Evolutionary conservation across 2,797 vertebrate genomes (phyloP).

Genomic region (Erithacus rubecula): DNA sequence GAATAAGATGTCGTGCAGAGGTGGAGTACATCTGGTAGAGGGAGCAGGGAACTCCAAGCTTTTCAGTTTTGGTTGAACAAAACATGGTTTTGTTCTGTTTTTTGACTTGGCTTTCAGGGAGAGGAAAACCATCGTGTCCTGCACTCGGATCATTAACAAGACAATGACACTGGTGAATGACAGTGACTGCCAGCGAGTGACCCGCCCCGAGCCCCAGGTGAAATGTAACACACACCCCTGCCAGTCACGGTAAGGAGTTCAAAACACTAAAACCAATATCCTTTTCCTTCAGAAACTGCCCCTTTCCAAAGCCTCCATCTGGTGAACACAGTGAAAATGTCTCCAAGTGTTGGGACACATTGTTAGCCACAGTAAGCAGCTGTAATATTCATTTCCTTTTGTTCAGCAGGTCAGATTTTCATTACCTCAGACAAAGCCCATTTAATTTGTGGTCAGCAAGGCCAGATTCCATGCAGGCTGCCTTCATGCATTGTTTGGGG

Average conservation of each 20-base stretch:
- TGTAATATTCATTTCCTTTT: slow-evolving; percentile 39
- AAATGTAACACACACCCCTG: slow-evolving; percentile 90
- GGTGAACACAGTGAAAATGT: background rate
- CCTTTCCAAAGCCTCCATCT: background rate
- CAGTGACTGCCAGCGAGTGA: slow-evolving; percentile 85
- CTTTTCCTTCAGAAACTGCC: background rate
- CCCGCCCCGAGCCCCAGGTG: slow-evolving; percentile 85
- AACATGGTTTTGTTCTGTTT: background rate
- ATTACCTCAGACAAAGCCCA: background rate
- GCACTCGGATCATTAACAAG: slow-evolving; percentile 88
- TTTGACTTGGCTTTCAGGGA: slow-evolving; percentile 78
- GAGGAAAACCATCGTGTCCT: slow-evolving; percentile 89
- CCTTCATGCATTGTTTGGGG: background rate
- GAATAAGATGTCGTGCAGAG: background rate
- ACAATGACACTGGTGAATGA: slow-evolving; percentile 86
- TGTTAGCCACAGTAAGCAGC: background rate
- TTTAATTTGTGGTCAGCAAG: slow-evolving; percentile 1
- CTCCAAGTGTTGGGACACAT: background rate
- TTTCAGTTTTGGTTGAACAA: background rate
- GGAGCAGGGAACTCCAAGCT: background rate
- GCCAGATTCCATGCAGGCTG: background rate
- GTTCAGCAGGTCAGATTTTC: slow-evolving; percentile 33
- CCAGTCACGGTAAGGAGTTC: slow-evolving; percentile 85
- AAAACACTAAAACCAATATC: background rate
- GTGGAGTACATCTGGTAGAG: background rate